Evolutionary conservation across 2,113 vertebrate species (phyloP), one percentile per base, ranked within the genome.

Genomic region (Rhinolophus ferrumequinum): DNA sequence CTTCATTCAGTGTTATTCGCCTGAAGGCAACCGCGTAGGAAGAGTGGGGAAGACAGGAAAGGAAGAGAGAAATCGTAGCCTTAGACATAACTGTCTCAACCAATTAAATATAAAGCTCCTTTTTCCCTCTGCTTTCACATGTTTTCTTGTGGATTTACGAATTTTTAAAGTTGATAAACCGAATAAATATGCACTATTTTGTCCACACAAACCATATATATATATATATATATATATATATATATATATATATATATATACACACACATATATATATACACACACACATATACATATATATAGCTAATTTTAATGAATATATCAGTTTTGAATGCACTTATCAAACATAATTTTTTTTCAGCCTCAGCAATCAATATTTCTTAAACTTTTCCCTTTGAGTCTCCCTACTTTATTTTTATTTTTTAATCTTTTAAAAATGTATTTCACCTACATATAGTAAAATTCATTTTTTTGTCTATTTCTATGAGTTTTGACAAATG

Each of bases 121-220:
- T 21, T 21, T 21, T 44, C 8, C 3, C 52, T 19, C 47, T 81
- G 44, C 47, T 90, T 66, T 84, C 35, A 41, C 14, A 73, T 70
- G 14, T 90, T 83, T 96, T 88, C 41, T 69, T 96, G 11, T 69
- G 6, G 35, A 77, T 93, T 81, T 92, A 58, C 44, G 22, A 64
- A 60, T 93, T 83, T 97, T 80, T 54, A 93, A 90, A 44, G 67
- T 81, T 86, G 30, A n/a, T 33, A 22, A 56, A 64, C 2, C 21
- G n/a, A 96, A 47, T 89, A 92, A 72, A 30, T 79, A 69, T 73
- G 14, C 6, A 54, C 89, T 77, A 89, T 79, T 91, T 93, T 88
- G 64, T 41, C 50, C 15, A 90, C 28, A 88, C 95, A 69, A 70
- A 10, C 38, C 76, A 92, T 81, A 44, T 44, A 44, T 44, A 44